Percentiles rank a stretch among this genome's conserved stretches.
These are phyloP conservation scores for Zingel zingel DNA, from an alignment of 2,113 vertebrate species.

Conservation along the genomic window DNA sequence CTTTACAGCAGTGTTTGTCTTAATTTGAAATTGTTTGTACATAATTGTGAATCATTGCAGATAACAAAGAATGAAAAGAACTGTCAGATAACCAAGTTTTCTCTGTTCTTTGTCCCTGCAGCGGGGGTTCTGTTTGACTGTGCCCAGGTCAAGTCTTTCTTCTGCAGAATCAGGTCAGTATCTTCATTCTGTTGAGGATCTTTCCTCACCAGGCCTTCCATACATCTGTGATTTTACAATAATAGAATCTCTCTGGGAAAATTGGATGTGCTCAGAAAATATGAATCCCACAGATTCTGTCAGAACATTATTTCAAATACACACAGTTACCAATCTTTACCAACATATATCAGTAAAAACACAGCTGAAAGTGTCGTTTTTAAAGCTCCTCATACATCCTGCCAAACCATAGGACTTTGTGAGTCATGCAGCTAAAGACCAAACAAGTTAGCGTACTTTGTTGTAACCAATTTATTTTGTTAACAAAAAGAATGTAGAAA, in stretches of 20 bases:
- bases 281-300: background rate
- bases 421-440: background rate
- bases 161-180: conserved; percentile 92
- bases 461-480: background rate
- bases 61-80: background rate
- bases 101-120: conserved; percentile 55
- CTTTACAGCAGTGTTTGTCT: background rate
- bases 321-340: background rate
- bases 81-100: background rate
- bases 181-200: background rate
- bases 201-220: background rate
- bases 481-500: background rate
- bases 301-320: conserved; percentile 2
- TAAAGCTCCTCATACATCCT: background rate
- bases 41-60: background rate
- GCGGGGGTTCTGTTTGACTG: conserved; percentile 83
- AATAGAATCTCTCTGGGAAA: background rate
- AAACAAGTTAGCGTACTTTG: background rate
- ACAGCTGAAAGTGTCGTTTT: background rate
- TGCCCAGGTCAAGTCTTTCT: conserved; percentile 91
- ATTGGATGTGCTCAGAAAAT: background rate
- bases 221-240: background rate
- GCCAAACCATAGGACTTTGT: background rate
- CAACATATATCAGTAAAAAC: conserved; percentile 2
- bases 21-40: background rate